These are phyloP conservation scores for Cataglyphis albicans DNA, from an alignment of 2,888 invertebrate species.

Conservation along the genomic window DNA sequence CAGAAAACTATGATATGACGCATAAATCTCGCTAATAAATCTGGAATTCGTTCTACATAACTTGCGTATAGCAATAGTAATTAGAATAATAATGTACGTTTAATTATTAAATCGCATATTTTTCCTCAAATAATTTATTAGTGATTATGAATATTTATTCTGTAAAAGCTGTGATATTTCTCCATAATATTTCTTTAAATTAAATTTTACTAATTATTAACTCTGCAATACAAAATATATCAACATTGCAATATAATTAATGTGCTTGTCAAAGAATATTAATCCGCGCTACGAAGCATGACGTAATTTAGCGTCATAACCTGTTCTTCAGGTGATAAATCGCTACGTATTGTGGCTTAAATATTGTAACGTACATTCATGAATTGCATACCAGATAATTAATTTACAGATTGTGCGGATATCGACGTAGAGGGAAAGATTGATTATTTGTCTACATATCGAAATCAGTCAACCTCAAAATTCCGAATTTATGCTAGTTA, in stretches of 20 bases:
- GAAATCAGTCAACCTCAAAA: constrained; percentile 16
- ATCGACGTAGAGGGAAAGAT: constrained; percentile 31
- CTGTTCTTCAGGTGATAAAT: constrained; percentile 3
- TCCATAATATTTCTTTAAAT: background rate
- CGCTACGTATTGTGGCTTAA: background rate
- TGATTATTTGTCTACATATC: constrained; percentile 13
- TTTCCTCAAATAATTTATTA: background rate
- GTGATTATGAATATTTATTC: background rate
- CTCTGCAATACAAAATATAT: background rate
- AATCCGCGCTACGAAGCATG: background rate
- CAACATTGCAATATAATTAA: background rate
- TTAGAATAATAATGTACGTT: background rate
- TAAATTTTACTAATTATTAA: background rate
- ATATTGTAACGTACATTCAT: background rate
- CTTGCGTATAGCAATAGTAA: background rate
- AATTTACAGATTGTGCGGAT: background rate
- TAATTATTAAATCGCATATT: background rate
- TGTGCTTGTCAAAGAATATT: background rate
- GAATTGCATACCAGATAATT: constrained; percentile 7
- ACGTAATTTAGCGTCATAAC: background rate
- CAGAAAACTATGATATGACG: background rate
- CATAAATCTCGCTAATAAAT: background rate
- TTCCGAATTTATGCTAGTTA: background rate
- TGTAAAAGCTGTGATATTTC: background rate
- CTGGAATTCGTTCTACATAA: background rate